Conservation (phyloP, 2,113 vertebrate species). For the Telmatochromis brichardi region DNA sequence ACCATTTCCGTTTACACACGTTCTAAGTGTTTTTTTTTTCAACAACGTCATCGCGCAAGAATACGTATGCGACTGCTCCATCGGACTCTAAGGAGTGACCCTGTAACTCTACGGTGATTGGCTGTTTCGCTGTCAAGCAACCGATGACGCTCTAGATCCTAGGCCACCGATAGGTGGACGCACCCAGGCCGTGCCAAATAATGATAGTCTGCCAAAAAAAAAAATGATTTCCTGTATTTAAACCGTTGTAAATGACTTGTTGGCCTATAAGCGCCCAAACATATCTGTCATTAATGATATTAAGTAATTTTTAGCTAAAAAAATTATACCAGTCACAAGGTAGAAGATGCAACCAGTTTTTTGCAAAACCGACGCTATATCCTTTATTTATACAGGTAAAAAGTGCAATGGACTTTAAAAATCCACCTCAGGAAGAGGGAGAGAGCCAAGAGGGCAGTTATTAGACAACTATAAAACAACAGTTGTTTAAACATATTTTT, state of each 20-base stretch:
- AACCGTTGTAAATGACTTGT: not conserved
- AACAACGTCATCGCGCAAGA: not conserved
- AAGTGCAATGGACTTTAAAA: not conserved
- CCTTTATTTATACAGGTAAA: not conserved
- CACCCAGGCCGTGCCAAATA: not conserved
- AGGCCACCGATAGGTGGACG: not conserved
- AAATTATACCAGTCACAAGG: not conserved
- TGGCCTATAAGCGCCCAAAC: not conserved
- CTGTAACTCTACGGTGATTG: not conserved
- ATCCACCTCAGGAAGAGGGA: not conserved
- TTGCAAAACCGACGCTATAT: not conserved
- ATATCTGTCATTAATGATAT: not conserved
- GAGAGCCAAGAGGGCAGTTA: not conserved
- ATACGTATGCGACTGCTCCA: not conserved
- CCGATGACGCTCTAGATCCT: not conserved
- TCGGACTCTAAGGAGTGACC: not conserved
- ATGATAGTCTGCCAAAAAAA: not conserved
- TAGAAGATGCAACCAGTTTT: not conserved
- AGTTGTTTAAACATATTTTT: not conserved
- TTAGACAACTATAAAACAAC: not conserved
- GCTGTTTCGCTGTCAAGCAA: not conserved
- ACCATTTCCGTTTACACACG: not conserved
- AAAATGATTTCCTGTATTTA: not conserved
- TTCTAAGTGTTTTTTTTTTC: rapidly evolving
- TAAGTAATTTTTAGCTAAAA: not conserved